A percentile compares a stretch with the other conserved stretches of the same genome.
Evolutionary conservation across 2,888 invertebrate species (phyloP).

Genomic region (Plutella xylostella): DNA sequence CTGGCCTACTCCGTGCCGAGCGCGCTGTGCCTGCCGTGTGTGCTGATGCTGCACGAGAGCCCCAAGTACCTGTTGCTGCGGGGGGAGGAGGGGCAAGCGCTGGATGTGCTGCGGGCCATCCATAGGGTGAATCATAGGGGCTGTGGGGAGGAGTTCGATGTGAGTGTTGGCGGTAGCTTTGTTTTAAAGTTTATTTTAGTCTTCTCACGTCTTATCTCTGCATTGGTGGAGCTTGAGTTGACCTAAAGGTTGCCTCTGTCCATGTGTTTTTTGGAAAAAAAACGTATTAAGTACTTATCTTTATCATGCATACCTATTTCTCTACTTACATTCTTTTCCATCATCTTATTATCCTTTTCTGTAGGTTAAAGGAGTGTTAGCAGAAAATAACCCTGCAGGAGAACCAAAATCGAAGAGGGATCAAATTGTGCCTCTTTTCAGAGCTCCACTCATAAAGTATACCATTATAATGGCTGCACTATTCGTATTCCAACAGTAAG

Average conservation of each 20-base stretch:
- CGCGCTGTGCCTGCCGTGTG: constrained; percentile 65
- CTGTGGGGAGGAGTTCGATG: constrained; percentile 29
- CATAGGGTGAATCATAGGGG: constrained; percentile 34
- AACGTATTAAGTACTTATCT: too few relatives aligned
- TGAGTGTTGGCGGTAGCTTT: too few relatives aligned
- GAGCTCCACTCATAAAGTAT: constrained; percentile 39
- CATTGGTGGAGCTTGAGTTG: too few relatives aligned
- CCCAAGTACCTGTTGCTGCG: constrained; percentile 78
- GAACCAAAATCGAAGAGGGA: constrained; percentile 1
- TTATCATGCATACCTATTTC: too few relatives aligned
- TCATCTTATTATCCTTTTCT: too few relatives aligned
- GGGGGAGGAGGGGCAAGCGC: constrained; percentile 65
- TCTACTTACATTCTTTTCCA: too few relatives aligned
- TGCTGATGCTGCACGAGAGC: constrained; percentile 76
- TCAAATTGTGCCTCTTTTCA: constrained; percentile 49
- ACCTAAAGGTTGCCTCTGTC: too few relatives aligned
- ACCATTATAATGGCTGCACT: constrained; percentile 50
- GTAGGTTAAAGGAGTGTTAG: too few relatives aligned
- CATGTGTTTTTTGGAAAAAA: too few relatives aligned
- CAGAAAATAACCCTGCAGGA: too few relatives aligned
- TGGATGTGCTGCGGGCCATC: constrained; percentile 43
- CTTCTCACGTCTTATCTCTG: too few relatives aligned
- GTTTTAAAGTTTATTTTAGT: too few relatives aligned
- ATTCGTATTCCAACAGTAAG: constrained; percentile 21
- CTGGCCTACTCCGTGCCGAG: constrained; percentile 74